Base-by-base conservation (phyloP, 1,140 invertebrate genomes). In the Euwallacea fornicatus region DNA sequence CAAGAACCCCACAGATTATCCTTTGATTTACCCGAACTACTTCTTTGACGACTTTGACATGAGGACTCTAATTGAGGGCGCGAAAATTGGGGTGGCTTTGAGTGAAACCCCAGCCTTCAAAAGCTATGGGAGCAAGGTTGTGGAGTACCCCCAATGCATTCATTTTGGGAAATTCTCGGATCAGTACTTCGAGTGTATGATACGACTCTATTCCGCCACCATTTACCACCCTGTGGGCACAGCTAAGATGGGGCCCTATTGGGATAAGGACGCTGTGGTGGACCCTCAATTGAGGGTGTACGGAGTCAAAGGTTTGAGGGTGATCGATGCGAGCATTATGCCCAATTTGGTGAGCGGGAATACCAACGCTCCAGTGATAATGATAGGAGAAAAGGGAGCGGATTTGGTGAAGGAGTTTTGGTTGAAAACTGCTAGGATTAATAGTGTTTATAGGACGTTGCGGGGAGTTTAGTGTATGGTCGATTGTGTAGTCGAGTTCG, bases 1-100 rank as follows among this genome's bases (percentile, higher is more conserved):
- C 64, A 87, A 87, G 15, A 93, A 97, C 83, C 97, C 97, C 0
- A 91, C 90, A 71, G 91, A 96, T 73, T 92, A 95, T 79, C 97
- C 97, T 0, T 85, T 95, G 11, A 96, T 99, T 61, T 92, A 96
- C 79, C 94, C 97, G 0, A 96, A 96, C 78, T 97, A 97, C 76
- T 89, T 97, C 73, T 84, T 86, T 7, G 90, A 95, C 63, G 90
- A 90, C 0, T 84, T 88, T 13, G 94, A 97, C 76, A 85, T 95
- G 73, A 89, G 89, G 42, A 90, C 88, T 0, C 80, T 96, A 43
- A 85, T 95, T 4, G 94, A 96, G 82, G 93, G 93, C 0, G 91
- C 91, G 0, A 94, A 93, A 80, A 90, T 94, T 21, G 89, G 85
- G 0, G 83, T 93, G 0, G 90, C 90, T 0, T 78, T 94, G 7